phyloP scores from a whole-genome alignment of 1,140 invertebrate genomes.

The Lerema accius region DNA sequence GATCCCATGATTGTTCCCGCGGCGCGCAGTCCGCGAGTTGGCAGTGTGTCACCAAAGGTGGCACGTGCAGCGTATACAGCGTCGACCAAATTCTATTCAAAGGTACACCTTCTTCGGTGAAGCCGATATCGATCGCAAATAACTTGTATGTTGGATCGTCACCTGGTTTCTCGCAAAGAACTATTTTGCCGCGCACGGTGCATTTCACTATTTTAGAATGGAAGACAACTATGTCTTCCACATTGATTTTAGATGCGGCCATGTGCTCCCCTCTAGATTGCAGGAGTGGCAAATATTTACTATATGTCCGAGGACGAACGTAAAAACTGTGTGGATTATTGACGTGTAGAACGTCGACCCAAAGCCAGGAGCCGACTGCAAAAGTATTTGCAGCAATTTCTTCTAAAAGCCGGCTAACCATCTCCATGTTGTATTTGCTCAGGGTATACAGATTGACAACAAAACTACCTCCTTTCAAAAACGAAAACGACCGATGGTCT shows the following conservation, averaged over 20 bases:
- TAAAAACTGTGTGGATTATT: constrained; percentile 49
- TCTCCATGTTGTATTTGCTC: background rate
- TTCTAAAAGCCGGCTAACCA: background rate
- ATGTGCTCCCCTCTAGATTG: constrained; percentile 6
- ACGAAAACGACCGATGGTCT: too few species aligned
- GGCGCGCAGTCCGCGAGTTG: constrained; percentile 39
- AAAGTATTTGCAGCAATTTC: constrained; percentile 17
- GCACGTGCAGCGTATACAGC: constrained; percentile 3
- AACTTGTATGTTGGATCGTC: constrained; percentile 24
- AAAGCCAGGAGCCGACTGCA: constrained; percentile 27
- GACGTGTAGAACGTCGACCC: constrained; percentile 43
- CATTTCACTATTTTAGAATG: constrained; percentile 33
- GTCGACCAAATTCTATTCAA: constrained; percentile 22
- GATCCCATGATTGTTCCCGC: constrained; percentile 16
- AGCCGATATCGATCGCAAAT: constrained; percentile 40
- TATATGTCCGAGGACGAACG: constrained; percentile 32
- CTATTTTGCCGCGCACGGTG: constrained; percentile 32
- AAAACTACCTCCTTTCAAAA: too few species aligned
- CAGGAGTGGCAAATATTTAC: constrained; percentile 19
- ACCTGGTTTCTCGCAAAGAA: background rate
- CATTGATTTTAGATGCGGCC: constrained; percentile 1
- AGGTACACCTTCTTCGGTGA: constrained; percentile 23
- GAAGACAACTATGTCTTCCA: constrained; percentile 35
- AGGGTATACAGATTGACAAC: too few species aligned
- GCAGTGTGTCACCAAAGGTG: constrained; percentile 40